These are phyloP conservation scores for Onthophagus taurus DNA, from an alignment of 1,140 invertebrate species.

Conservation along the genomic window DNA sequence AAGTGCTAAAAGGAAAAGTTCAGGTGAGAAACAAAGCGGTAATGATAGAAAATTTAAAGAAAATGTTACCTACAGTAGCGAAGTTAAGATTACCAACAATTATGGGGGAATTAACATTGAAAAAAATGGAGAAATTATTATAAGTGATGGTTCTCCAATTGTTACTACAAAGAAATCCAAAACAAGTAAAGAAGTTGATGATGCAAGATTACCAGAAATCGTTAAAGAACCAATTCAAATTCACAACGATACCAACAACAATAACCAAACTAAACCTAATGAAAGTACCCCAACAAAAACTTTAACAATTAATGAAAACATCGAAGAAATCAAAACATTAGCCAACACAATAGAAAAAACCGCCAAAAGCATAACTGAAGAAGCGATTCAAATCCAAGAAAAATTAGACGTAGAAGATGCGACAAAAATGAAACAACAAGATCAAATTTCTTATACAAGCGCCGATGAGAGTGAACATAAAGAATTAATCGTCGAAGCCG, in stretches of 20 bases:
- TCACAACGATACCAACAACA: slow-evolving; percentile 7
- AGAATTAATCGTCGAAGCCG: slow-evolving; percentile 27
- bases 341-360: slow-evolving; percentile 18
- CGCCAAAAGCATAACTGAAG: slow-evolving; percentile 17
- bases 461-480: slow-evolving; percentile 15
- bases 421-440: slow-evolving; percentile 1
- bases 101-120: slow-evolving; percentile 11
- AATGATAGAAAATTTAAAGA: slow-evolving; percentile 2
- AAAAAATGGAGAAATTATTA: slow-evolving; percentile 15
- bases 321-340: slow-evolving; percentile 18
- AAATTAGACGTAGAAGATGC: slow-evolving; percentile 2
- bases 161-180: not conserved
- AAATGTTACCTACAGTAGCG: slow-evolving; percentile 11
- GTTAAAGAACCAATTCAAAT: not conserved
- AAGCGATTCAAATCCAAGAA: slow-evolving; percentile 14
- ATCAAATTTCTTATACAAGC: slow-evolving; percentile 15
- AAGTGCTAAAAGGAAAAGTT: not conserved
- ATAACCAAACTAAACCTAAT: slow-evolving; percentile 3
- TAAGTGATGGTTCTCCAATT: slow-evolving; percentile 5
- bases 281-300: not conserved
- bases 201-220: not conserved
- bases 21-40: not conserved
- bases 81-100: slow-evolving; percentile 17
- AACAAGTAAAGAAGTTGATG: slow-evolving; percentile 3
- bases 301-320: slow-evolving; percentile 16